These are phyloP conservation scores for Plebejus melissa DNA, from an alignment of 2,888 invertebrate species.

Conservation along the genomic window DNA sequence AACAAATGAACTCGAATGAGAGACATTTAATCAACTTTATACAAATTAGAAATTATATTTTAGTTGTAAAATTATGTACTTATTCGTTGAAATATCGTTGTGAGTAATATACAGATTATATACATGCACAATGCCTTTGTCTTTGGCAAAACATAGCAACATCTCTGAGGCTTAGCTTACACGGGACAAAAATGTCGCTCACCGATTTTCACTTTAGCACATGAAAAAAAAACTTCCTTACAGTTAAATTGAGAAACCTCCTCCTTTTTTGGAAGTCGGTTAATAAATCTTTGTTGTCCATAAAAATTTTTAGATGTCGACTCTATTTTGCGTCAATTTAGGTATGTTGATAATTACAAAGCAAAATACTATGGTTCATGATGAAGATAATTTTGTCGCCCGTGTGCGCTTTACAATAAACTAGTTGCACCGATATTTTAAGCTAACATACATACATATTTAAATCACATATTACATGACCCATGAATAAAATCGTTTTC, in stretches of 20 bases:
- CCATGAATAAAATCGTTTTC: too few relatives aligned
- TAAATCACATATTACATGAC: too few relatives aligned
- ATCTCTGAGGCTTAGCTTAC: slow-evolving; percentile 27
- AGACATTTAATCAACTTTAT: slow-evolving; percentile 14
- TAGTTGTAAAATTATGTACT: background rate
- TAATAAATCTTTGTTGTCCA: too few relatives aligned
- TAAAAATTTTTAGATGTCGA: too few relatives aligned
- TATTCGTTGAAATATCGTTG: slow-evolving; percentile 21
- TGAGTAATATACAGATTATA: slow-evolving; percentile 14
- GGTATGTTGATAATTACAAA: too few relatives aligned
- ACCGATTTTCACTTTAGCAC: background rate
- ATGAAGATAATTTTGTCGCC: background rate
- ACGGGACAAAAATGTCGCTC: background rate
- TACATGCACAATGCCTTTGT: slow-evolving; percentile 45
- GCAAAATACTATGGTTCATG: too few relatives aligned
- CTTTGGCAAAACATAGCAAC: slow-evolving; percentile 62
- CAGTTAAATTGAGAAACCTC: too few relatives aligned
- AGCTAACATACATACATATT: background rate
- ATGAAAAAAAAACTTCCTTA: too few relatives aligned
- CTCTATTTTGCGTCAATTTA: too few relatives aligned
- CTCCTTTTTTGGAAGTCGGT: too few relatives aligned
- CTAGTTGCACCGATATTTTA: background rate
- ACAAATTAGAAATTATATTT: background rate
- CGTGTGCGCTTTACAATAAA: background rate
- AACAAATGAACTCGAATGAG: background rate